Evolutionary conservation across 2,888 invertebrate species (phyloP).

Genomic region (Zeuzera pyrina): DNA sequence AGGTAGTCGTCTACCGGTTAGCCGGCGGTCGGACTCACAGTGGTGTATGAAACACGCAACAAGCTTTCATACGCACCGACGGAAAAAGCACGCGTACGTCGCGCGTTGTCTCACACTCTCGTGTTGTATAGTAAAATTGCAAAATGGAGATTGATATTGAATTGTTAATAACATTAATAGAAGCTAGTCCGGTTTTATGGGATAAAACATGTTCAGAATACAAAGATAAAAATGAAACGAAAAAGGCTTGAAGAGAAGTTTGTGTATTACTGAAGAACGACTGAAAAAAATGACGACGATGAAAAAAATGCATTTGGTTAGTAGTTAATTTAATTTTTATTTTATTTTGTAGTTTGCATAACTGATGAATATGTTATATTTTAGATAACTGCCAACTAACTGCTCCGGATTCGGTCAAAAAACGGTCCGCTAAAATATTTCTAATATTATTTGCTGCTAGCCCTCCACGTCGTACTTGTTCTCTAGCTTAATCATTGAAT

Average conservation of each 20-base stretch:
- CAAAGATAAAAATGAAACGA: constrained; percentile 1
- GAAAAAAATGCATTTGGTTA: no score
- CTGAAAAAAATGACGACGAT: no score
- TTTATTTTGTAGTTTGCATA: no score
- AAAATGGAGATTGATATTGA: background rate
- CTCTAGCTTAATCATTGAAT: constrained; percentile 1
- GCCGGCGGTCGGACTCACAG: background rate
- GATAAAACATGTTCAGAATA: constrained; percentile 1
- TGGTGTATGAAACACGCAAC: background rate
- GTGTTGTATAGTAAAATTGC: background rate
- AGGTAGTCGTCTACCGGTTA: background rate
- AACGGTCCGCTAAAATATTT: no score
- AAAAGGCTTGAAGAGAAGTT: background rate
- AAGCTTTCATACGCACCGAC: background rate
- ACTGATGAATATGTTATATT: no score
- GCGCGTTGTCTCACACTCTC: background rate
- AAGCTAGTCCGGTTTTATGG: constrained; percentile 1
- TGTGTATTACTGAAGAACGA: no score
- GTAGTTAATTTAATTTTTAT: no score
- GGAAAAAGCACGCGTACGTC: background rate
- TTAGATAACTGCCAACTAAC: no score
- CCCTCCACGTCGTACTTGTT: background rate
- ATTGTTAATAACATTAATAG: background rate
- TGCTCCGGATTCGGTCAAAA: no score
- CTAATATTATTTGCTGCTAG: background rate